Evolutionary conservation across 1,140 invertebrate genomes (phyloP).

Genomic region (Intoshia linei): DNA sequence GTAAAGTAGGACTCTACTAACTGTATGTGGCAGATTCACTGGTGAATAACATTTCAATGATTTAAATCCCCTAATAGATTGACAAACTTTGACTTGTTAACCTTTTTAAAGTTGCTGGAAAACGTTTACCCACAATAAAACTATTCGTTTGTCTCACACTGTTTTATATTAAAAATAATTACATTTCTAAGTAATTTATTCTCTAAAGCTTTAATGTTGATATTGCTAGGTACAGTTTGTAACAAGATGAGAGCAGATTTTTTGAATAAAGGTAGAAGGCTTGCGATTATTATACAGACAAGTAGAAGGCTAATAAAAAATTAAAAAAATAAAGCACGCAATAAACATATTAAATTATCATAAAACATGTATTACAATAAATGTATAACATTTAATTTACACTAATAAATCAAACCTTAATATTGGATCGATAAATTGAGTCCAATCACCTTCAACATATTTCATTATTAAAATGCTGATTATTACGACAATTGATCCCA

Average conservation of each 20-base stretch:
- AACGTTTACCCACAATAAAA: too few species aligned
- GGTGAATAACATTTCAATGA: too few species aligned
- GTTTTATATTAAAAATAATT: too few species aligned
- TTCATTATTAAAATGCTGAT: slow-evolving; percentile 49
- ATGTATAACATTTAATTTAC: neutral
- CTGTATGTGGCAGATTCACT: too few species aligned
- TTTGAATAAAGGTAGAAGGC: slow-evolving; percentile 21
- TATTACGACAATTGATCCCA: slow-evolving; percentile 73
- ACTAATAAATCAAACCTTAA: slow-evolving; percentile 29
- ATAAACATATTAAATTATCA: neutral
- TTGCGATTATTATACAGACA: slow-evolving; percentile 40
- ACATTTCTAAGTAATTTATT: slow-evolving; percentile 21
- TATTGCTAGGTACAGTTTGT: slow-evolving; percentile 28
- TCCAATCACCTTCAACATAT: slow-evolving; percentile 41
- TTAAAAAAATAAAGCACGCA: slow-evolving; percentile 3
- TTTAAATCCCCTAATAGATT: too few species aligned
- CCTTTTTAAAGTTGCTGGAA: too few species aligned
- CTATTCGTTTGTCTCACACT: too few species aligned
- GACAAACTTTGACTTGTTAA: too few species aligned
- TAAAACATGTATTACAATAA: neutral
- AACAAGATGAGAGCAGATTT: slow-evolving; percentile 28
- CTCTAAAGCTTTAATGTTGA: slow-evolving; percentile 23
- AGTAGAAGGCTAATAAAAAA: slow-evolving; percentile 24
- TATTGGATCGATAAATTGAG: slow-evolving; percentile 58
- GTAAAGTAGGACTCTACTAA: too few species aligned